Evolutionary conservation across 2,797 vertebrate species (phyloP), one percentile per base, ranked within the genome.

Genomic region (Lepidocolaptes lacrymiger): DNA sequence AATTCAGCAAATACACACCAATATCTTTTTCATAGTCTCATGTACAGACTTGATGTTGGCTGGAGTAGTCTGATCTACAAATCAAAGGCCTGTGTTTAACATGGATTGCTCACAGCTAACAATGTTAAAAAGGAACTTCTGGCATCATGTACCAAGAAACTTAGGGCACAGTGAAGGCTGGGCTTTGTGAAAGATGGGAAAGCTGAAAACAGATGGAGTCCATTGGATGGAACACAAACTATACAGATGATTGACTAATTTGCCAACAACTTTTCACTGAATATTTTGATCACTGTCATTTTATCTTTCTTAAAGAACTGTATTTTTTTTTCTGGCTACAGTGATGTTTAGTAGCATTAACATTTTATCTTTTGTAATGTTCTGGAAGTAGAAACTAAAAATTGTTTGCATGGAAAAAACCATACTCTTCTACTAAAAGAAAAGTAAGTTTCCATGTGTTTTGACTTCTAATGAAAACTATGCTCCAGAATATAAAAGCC

Each of bases 181-280:
- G n/a, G 23, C 34, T 72, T 55, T 44, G 26, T 84, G 44, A 82
- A 85, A 72, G 41, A 39, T 41, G 17, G 14, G 36, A 87, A 81
- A 94, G 23, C 28, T 82, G 67, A 78, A 72, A 87, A 58, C 75
- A 95, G 78, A 82, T 88, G 78, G 90, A 87, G 37, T 32, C 56
- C 58, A 48, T 81, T 89, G 78, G 66, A 56, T 48, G 28, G 37
- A 85, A 75, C 18, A 85, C 62, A 91, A 88, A 88, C 85, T 10
- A 23, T 61, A 56, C 30, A 82, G 37, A 78, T 64, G 82, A 91
- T 32, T 72, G 58, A 82, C 36, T 88, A 72, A 79, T 82, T 82
- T 91, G 26, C 34, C 81, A 34, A 52, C 28, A 68, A 8, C 3
- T 56, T 93, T 81, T 87, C 63, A 76, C 85, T 51, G 46, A 77